These are phyloP conservation scores for Cynocephalus volans DNA, from an alignment of 2,113 vertebrate genomes.

Conservation along the genomic window DNA sequence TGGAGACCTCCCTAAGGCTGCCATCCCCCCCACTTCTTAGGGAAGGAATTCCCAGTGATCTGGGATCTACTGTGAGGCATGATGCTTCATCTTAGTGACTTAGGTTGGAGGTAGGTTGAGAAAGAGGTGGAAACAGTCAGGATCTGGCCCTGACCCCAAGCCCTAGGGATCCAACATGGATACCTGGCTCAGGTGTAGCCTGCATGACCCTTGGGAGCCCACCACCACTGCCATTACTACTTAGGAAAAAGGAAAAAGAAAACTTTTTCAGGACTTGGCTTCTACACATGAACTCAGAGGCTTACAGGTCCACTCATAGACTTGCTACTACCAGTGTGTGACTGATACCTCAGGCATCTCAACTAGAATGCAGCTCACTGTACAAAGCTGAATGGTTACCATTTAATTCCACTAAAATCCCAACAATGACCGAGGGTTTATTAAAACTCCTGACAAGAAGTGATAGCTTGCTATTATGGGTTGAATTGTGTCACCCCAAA, in stretches of 20 bases:
- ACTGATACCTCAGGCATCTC: background rate
- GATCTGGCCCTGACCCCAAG: background rate
- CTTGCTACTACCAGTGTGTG: background rate
- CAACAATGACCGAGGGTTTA: background rate
- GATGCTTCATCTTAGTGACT: background rate
- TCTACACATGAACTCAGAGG: background rate
- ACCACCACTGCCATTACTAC: background rate
- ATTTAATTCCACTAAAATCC: slow-evolving; percentile 38
- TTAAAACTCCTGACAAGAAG: background rate
- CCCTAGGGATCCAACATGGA: background rate
- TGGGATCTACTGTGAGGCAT: background rate
- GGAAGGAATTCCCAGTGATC: background rate
- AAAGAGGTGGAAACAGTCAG: background rate
- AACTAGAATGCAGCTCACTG: background rate
- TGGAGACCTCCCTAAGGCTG: background rate
- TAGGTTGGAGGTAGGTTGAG: background rate
- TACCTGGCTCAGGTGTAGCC: background rate
- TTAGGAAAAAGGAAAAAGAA: background rate
- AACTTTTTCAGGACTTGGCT: background rate
- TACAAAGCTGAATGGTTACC: background rate
- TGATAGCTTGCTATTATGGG: background rate
- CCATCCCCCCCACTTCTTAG: background rate
- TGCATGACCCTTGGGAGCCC: background rate
- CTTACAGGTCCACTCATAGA: background rate
- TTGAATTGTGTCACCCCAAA: background rate